Evolutionary conservation across 2,797 vertebrate species (phyloP).

Genomic region (Microctenopoma stevenorrisi): DNA sequence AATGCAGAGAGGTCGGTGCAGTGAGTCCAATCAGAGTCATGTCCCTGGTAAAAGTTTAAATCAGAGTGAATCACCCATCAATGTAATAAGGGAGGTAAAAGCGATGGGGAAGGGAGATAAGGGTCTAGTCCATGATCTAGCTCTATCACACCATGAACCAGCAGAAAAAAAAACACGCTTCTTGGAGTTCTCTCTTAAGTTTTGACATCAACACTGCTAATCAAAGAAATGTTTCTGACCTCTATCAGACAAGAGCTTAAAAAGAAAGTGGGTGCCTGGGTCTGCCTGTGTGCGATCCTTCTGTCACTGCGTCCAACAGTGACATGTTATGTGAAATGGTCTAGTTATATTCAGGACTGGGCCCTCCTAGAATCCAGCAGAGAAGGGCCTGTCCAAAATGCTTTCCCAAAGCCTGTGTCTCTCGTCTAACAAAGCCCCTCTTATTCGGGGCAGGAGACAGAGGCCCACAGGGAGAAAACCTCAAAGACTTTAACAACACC

Average conservation of each 20-base stretch:
- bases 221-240: slow-evolving; percentile 43
- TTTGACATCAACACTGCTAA: slow-evolving; percentile 58
- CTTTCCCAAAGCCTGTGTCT: slow-evolving; percentile 70
- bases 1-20: slow-evolving; percentile 44
- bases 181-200: slow-evolving; percentile 43
- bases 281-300: slow-evolving; percentile 35
- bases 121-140: neutral
- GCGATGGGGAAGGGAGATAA: neutral
- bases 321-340: slow-evolving; percentile 50
- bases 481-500: slow-evolving; percentile 84
- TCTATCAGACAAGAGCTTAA: slow-evolving; percentile 33
- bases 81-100: slow-evolving; percentile 19
- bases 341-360: slow-evolving; percentile 51
- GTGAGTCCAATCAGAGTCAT: slow-evolving; percentile 53
- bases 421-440: slow-evolving; percentile 80
- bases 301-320: slow-evolving; percentile 40
- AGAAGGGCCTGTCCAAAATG: slow-evolving; percentile 71
- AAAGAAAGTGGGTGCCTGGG: slow-evolving; percentile 16
- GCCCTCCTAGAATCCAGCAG: slow-evolving; percentile 60
- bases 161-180: slow-evolving; percentile 35
- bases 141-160: neutral
- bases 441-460: slow-evolving; percentile 79
- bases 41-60: slow-evolving; percentile 65
- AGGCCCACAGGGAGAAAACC: slow-evolving; percentile 80
- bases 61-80: slow-evolving; percentile 18